phyloP scores from a whole-genome alignment of 2,113 vertebrate genomes.

The Macquaria ambigua region DNA sequence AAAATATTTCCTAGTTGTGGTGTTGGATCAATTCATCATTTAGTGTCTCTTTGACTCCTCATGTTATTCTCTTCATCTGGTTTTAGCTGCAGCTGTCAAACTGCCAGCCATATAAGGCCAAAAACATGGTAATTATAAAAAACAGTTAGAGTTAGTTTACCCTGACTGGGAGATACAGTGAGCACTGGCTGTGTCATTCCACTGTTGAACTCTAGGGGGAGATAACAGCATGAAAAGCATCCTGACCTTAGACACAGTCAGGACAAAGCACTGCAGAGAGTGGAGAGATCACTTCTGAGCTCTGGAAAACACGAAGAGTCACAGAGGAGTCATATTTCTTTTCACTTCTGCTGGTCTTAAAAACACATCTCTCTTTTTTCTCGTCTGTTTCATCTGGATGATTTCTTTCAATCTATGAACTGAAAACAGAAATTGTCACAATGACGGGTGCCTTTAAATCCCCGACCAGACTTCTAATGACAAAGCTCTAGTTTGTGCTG shows the following conservation, averaged over 20 bases:
- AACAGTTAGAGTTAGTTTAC: not conserved
- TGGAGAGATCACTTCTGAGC: not conserved
- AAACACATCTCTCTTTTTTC: not conserved
- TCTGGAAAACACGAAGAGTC: no score
- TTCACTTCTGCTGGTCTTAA: no score
- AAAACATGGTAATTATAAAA: not conserved
- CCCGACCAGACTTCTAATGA: not conserved
- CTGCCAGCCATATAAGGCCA: not conserved
- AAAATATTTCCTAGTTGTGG: no score
- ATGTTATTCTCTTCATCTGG: not conserved
- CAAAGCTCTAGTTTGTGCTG: not conserved
- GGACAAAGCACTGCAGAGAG: conserved; percentile 11
- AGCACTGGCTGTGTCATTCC: conserved; percentile 7
- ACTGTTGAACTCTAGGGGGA: conserved; percentile 60
- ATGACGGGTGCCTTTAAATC: not conserved
- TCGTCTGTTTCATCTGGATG: not conserved
- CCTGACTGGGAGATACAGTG: not conserved
- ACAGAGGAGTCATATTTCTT: no score
- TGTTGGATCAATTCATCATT: no score
- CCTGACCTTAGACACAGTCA: conserved; percentile 14
- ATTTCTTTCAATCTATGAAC: not conserved
- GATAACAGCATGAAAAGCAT: conserved; percentile 54
- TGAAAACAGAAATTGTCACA: not conserved
- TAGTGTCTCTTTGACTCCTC: not conserved
- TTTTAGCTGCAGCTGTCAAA: not conserved